phyloP scores from a whole-genome alignment of 1,140 invertebrate species.

The Zaprionus nigranus region DNA sequence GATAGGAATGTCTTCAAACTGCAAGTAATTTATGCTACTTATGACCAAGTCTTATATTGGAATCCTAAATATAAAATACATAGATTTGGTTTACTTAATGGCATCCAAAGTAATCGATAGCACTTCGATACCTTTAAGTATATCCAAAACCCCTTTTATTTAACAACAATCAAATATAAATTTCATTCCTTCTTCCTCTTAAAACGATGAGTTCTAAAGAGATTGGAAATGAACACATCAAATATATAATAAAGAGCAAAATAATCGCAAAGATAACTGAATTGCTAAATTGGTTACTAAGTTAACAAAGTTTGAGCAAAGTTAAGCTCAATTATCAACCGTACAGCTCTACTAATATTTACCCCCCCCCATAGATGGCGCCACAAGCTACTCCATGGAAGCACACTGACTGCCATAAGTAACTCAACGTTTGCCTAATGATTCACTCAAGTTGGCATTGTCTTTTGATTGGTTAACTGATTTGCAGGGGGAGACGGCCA shows the following conservation, averaged over 20 bases:
- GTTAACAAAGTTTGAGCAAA: neutral
- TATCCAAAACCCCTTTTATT: too few species aligned
- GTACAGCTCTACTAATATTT: neutral
- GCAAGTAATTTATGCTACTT: too few species aligned
- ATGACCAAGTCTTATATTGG: too few species aligned
- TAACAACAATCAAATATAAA: too few species aligned
- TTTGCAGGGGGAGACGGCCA: constrained; percentile 26
- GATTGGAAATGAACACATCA: neutral
- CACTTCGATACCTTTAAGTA: too few species aligned
- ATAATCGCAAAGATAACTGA: neutral
- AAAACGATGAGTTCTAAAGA: too few species aligned
- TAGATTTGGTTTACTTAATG: too few species aligned
- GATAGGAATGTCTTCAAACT: too few species aligned
- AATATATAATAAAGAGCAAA: neutral
- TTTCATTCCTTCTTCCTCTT: too few species aligned
- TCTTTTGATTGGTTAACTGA: constrained; percentile 70
- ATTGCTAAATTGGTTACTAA: neutral
- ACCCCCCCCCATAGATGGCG: constrained; percentile 7
- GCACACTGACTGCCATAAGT: constrained; percentile 7
- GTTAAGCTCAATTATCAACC: neutral
- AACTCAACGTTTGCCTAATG: constrained; percentile 32
- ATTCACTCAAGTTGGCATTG: constrained; percentile 56
- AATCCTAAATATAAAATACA: too few species aligned
- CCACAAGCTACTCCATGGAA: neutral
- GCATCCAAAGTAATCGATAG: too few species aligned